phyloP scores from a whole-genome alignment of 1,140 invertebrate genomes.

The Diabrotica virgifera region DNA sequence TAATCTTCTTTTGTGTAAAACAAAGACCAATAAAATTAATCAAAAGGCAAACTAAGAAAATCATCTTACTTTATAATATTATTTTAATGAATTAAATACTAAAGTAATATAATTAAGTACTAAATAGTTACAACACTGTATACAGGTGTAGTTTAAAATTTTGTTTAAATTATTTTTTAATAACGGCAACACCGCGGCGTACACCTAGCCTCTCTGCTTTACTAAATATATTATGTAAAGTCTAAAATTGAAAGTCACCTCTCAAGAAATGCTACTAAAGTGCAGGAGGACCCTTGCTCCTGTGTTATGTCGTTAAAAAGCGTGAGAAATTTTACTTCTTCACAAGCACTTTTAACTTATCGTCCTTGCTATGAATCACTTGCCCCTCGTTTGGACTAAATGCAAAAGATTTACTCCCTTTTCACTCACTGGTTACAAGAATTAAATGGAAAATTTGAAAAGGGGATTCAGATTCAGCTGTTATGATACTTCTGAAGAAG shows the following conservation, averaged over 20 bases:
- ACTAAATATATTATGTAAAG: conserved; percentile 44
- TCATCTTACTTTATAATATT: too few relatives aligned
- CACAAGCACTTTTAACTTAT: conserved; percentile 27
- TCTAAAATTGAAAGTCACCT: conserved; percentile 45
- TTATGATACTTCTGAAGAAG: conserved; percentile 9
- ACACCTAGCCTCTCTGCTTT: conserved; percentile 24
- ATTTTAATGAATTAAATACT: too few relatives aligned
- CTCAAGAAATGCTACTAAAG: conserved; percentile 27
- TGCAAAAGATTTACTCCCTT: conserved; percentile 16
- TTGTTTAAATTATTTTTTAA: too few relatives aligned
- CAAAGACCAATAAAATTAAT: too few relatives aligned
- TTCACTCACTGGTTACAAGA: conserved; percentile 18
- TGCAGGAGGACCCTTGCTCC: conserved; percentile 17
- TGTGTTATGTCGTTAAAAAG: conserved; percentile 30
- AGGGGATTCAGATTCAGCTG: conserved; percentile 15
- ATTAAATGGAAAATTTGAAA: conserved; percentile 11
- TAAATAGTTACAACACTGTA: too few relatives aligned
- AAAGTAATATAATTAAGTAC: too few relatives aligned
- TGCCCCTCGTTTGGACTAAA: conserved; percentile 13
- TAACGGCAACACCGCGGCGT: conserved; percentile 13
- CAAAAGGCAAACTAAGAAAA: too few relatives aligned
- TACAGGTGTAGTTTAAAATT: too few relatives aligned
- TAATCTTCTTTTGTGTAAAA: too few relatives aligned
- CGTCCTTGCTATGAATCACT: conserved; percentile 27
- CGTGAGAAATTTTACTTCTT: conserved; percentile 33